Base-by-base conservation (phyloP, 2,797 vertebrate species). In the Odontamblyopus rebecca region DNA sequence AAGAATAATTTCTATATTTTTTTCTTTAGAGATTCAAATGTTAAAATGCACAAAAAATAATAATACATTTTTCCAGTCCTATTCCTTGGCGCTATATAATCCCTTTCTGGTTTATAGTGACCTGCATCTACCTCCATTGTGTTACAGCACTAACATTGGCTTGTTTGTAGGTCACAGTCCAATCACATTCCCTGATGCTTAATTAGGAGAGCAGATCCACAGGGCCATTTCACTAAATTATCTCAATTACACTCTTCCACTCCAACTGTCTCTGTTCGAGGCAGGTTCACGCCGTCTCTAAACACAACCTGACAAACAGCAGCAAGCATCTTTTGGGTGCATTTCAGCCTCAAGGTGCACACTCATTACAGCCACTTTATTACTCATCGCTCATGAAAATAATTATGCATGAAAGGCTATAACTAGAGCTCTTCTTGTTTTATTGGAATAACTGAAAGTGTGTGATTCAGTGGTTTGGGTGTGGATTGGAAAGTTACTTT, bases 141-240 rank as follows among this genome's bases (percentile, higher is more conserved):
- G 35, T 61, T 18, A 16, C 1, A 12, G 8, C 32, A 19, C 29
- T 18, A 6, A 30, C 2, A 27, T 15, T 16, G 71, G 63, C 35
- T 60, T 79, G 44, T 73, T 73, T 67, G 23, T 61, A 77, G 67
- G 77, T 76, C 65, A 68, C 57, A 70, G 57, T 57, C 23, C 41
- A 62, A 67, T 68, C 51, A 61, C 62, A 75, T 67, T 70, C 65
- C 74, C 69, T 59, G n/a, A 48, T 67, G 68, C 60, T 76, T 80
- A 75, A 87, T 88, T 78, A 76, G 63, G 69, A 63, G 72, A 61
- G 66, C 68, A 80, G 77, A 82, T 86, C 70, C 60, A 74, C 50
- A 77, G 57, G 67, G 69, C 66, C 71, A 72, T 78, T 77, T 86
- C 77, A 79, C 79, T 82, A 74, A 78, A 83, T 73, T 68, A 84